Evolutionary conservation across 2,888 invertebrate species (phyloP).

Genomic region (Brenthis daphne): DNA sequence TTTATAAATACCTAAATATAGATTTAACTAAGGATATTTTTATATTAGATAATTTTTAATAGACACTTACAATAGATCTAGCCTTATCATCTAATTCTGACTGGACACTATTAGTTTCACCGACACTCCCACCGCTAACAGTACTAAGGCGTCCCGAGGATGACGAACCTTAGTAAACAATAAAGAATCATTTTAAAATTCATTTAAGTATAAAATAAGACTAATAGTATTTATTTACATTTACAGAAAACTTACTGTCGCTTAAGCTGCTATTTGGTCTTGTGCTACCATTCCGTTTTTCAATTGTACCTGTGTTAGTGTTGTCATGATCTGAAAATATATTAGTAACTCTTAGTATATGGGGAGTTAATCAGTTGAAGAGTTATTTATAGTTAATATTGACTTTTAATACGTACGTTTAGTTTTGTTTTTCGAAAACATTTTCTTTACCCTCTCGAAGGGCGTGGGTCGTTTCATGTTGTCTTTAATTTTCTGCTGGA

Average conservation of each 20-base stretch:
- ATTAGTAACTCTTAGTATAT: slow-evolving; percentile 13
- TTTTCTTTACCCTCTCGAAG: slow-evolving; percentile 89
- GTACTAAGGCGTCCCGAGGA: slow-evolving; percentile 92
- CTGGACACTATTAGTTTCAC: slow-evolving; percentile 91
- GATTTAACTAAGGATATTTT: too few species aligned
- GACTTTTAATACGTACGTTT: slow-evolving; percentile 59
- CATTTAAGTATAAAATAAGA: neutral
- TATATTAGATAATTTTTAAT: neutral
- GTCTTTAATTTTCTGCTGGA: slow-evolving; percentile 89
- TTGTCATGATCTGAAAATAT: slow-evolving; percentile 63
- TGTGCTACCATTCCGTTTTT: slow-evolving; percentile 73
- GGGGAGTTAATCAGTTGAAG: neutral
- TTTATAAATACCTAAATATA: too few species aligned
- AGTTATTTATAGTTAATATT: neutral
- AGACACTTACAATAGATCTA: slow-evolving; percentile 69
- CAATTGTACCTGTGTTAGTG: slow-evolving; percentile 61
- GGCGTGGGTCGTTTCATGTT: slow-evolving; percentile 90
- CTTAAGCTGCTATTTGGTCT: slow-evolving; percentile 76
- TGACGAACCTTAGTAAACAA: slow-evolving; percentile 83
- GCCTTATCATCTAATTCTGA: slow-evolving; percentile 91
- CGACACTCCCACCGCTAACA: slow-evolving; percentile 90
- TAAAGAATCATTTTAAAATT: slow-evolving; percentile 18
- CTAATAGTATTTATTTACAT: neutral
- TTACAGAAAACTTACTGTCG: slow-evolving; percentile 62
- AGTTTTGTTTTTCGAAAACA: slow-evolving; percentile 86